phyloP scores from a whole-genome alignment of 2,888 invertebrate species.

The Dryococelus australis region DNA sequence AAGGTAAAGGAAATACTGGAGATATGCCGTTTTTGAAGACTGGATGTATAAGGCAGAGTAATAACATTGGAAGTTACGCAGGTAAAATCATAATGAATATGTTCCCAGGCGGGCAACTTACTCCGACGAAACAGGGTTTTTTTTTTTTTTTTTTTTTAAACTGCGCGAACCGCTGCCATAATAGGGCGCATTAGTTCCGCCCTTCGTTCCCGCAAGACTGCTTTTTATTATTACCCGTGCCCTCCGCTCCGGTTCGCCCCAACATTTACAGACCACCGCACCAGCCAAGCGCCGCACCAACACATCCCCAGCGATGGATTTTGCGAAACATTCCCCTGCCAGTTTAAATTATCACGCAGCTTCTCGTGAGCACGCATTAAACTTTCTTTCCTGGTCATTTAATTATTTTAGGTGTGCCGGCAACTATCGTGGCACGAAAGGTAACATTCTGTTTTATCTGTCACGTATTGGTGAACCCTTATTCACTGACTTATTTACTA shows the following conservation, averaged over 20 bases:
- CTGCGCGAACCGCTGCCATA: not conserved
- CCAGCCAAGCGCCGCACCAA: not conserved
- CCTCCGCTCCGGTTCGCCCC: not conserved
- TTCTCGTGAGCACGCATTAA: not conserved
- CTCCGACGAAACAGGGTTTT: not conserved
- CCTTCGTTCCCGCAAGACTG: not conserved
- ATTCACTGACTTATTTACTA: no score
- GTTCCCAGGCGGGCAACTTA: not conserved
- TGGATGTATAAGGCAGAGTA: not conserved
- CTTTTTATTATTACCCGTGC: not conserved
- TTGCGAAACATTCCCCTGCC: not conserved
- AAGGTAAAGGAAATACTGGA: not conserved
- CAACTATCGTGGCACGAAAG: no score
- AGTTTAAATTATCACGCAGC: not conserved
- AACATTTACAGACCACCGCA: not conserved
- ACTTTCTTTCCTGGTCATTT: not conserved
- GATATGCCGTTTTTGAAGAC: not conserved
- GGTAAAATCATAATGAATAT: constrained; percentile 4
- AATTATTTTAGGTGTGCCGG: no score
- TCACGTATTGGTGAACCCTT: no score
- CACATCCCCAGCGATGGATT: not conserved
- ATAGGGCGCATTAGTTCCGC: constrained; percentile 16
- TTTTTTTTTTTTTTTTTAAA: not conserved
- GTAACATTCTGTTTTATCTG: no score
- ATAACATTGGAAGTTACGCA: not conserved